Conservation (phyloP, 2,888 invertebrate species). For the Scrobipalpa atriplicella region DNA sequence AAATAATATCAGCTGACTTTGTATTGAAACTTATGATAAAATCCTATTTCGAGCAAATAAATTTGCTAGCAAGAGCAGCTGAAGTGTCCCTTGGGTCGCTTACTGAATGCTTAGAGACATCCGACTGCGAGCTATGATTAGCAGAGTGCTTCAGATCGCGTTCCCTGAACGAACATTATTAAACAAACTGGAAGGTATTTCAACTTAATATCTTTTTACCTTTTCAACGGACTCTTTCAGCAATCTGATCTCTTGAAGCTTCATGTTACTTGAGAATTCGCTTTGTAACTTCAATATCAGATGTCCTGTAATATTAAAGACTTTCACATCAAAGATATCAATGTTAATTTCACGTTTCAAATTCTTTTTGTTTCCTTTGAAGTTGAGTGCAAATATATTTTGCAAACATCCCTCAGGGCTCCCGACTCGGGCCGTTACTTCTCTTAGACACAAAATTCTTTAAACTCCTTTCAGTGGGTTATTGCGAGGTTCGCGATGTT, state of each 20-base stretch:
- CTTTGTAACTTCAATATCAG: constrained; percentile 27
- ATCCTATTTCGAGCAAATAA: not conserved
- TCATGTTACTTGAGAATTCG: constrained; percentile 16
- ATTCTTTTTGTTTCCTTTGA: constrained; percentile 18
- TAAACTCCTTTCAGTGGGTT: constrained; percentile 17
- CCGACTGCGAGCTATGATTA: not conserved
- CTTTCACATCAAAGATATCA: constrained; percentile 32
- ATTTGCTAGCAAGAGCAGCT: not conserved
- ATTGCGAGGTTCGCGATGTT: constrained; percentile 20
- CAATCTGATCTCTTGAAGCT: constrained; percentile 8
- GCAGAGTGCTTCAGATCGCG: not conserved
- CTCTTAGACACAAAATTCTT: constrained; percentile 10
- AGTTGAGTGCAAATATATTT: not conserved
- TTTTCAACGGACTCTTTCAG: constrained; percentile 2
- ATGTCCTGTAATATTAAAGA: constrained; percentile 21
- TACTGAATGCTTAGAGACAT: not conserved
- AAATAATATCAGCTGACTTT: no score
- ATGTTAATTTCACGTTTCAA: constrained; percentile 32
- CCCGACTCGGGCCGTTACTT: not conserved
- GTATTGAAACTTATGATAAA: not conserved
- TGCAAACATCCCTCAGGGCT: constrained; percentile 9
- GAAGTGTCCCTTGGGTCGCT: not conserved
- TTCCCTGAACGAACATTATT: constrained; percentile 9
- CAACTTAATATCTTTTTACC: not conserved
- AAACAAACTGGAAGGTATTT: not conserved